Evolutionary conservation across 2,888 invertebrate species (phyloP), one percentile per base, ranked within the genome.

Genomic region (Cenopis cana): DNA sequence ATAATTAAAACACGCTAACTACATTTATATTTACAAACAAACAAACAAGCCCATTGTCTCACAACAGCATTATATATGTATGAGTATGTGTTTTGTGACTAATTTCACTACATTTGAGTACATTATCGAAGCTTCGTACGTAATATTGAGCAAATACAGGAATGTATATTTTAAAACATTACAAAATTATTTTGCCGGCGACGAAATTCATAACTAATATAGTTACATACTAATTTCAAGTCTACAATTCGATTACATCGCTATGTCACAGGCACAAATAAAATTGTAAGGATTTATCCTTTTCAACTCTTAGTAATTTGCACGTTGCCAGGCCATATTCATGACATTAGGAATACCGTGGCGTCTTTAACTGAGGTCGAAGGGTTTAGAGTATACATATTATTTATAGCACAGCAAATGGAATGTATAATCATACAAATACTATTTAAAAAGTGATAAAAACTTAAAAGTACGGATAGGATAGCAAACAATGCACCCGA

Each of bases 81-180:
- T 92, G 92, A 92, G 92, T 93, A 92, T 91, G 85, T 78, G 75
- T 76, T 77, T 78, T 79, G 83, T 82, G 86, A 87, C 85, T 88
- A 86, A 85, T 79, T 86, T 84, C 80, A 84, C 84, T 87, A 88
- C 80, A 74, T 77, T 64, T 86, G 87, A 90, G 89, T 90, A 82
- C 76, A 79, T 78, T 72, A 67, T 36, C 60, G 73, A 74, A 68
- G 56, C 69, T 69, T 59, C 61, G 66, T 68, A 78, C 55, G 52
- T 74, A 77, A 75, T 76, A 78, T 80, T 76, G 79, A 79, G 80
- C 78, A 79, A 78, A 75, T 76, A 69, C 59, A 77, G 76, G 78
- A 78, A 79, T 79, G 76, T 74, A 70, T 66, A 46, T 46, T 50
- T 24, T 54, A 38, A 64, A 64, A 38, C 52, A 64, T 24, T 64